phyloP scores from a whole-genome alignment of 2,888 invertebrate species.

The Morpho helenor region DNA sequence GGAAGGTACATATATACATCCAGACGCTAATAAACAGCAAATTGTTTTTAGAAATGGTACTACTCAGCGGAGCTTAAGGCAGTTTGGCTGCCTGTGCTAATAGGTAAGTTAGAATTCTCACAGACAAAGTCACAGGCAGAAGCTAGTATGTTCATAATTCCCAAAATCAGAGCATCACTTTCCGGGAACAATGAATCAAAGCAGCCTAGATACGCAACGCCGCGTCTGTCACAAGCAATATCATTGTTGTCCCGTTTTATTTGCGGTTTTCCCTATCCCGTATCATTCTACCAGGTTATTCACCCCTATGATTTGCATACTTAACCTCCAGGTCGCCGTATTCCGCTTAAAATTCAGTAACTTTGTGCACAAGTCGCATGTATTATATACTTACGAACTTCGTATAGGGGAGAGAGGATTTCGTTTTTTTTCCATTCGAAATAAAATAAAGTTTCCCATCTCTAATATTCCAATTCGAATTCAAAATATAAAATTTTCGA shows the following conservation, averaged over 20 bases:
- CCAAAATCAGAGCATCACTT: not conserved
- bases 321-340: constrained; percentile 18
- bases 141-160: not conserved
- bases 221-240: constrained; percentile 3
- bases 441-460: no score
- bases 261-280: constrained; percentile 24
- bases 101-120: no score
- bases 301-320: constrained; percentile 25
- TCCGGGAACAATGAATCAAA: constrained; percentile 4
- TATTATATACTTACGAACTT: constrained; percentile 9
- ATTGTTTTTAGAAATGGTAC: no score
- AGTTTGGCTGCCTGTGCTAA: not conserved
- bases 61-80: no score
- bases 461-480: no score
- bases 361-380: constrained; percentile 7
- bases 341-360: constrained; percentile 23
- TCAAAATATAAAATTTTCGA: no score
- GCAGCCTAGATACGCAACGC: not conserved
- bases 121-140: not conserved
- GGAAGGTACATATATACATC: no score
- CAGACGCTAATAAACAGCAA: no score
- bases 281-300: constrained; percentile 21
- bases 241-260: constrained; percentile 18
- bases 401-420: not conserved
- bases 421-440: no score